Percentiles rank a stretch among this genome's conserved stretches.
These are phyloP conservation scores for Dermochelys coriacea DNA, from an alignment of 2,797 vertebrate species.

Conservation along the genomic window DNA sequence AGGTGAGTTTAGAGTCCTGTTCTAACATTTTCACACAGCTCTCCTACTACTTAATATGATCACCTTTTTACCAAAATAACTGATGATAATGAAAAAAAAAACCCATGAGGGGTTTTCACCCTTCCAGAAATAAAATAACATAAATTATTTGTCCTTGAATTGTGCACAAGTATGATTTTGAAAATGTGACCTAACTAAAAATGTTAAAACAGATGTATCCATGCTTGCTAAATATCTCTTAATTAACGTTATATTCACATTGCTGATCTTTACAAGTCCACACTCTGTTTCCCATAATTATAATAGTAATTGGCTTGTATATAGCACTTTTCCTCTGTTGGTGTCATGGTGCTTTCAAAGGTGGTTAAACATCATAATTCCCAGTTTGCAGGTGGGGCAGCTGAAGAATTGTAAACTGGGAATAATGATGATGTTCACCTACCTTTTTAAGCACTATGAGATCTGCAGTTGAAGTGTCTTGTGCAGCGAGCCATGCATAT, in stretches of 20 bases:
- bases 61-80: background rate
- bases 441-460: background rate
- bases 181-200: background rate
- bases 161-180: background rate
- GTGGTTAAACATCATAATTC: background rate
- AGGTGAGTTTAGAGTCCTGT: background rate
- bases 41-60: background rate
- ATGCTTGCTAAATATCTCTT: background rate
- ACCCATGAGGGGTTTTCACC: background rate
- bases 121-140: background rate
- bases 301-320: background rate
- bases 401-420: background rate
- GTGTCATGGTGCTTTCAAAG: background rate
- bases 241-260: background rate
- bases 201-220: background rate
- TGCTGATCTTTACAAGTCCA: background rate
- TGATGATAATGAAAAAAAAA: background rate
- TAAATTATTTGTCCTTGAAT: background rate
- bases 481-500: background rate
- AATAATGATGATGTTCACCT: background rate
- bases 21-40: background rate
- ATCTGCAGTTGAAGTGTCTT: background rate
- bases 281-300: background rate
- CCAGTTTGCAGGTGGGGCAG: background rate
- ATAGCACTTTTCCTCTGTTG: background rate